Evolutionary conservation across 1,140 invertebrate species (phyloP), one percentile per base, ranked within the genome.

Genomic region (Heterodera schachtii): DNA sequence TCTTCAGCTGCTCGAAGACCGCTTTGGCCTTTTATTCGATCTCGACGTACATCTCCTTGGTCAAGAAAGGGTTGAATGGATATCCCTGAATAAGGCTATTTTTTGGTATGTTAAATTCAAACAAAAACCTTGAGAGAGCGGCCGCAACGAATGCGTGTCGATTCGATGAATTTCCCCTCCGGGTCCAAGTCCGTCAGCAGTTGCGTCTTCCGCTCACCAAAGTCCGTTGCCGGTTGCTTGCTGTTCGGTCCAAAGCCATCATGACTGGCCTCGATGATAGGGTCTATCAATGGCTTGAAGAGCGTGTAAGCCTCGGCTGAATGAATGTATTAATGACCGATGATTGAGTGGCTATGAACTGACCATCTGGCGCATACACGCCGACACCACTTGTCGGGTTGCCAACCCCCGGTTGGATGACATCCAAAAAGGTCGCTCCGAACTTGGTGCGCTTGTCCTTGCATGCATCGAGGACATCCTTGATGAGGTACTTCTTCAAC

Each of bases 291-390:
- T 80, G 95, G 94, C 82, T 94, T 93, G 90, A 97, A 31, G 31
- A 31, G 31, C 31, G 1, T 31, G 31, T 31, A 31, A 31, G 31
- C 31, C 31, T 31, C 31, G 97, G 31, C 8, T 95, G 92, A 85
- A 93, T 93, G 92, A 97, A 98, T 16, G 67, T 4, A 52, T 11
- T 49, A 9, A 11, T 8, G 7, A 71, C 13, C 13, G 41, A 13
- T 43, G 46, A 71, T 13, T 13, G 7, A 19, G 21, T 44, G 19
- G 21, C 49, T 8, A 8, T 52, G 49, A 52, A 52, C 11, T 13
- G 49, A 52, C 49, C 64, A 91, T 97, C 96, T 60, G 96, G 95
- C 77, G 96, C 96, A 87, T 98, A 98, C 91, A 98, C 95, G 91
- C 96, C 96, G 75, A 96, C 94, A 85, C 95, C 95, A 80, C 95